These are phyloP conservation scores for Paratrypauchen microcephalus DNA, from an alignment of 2,797 vertebrate genomes.

Conservation along the genomic window DNA sequence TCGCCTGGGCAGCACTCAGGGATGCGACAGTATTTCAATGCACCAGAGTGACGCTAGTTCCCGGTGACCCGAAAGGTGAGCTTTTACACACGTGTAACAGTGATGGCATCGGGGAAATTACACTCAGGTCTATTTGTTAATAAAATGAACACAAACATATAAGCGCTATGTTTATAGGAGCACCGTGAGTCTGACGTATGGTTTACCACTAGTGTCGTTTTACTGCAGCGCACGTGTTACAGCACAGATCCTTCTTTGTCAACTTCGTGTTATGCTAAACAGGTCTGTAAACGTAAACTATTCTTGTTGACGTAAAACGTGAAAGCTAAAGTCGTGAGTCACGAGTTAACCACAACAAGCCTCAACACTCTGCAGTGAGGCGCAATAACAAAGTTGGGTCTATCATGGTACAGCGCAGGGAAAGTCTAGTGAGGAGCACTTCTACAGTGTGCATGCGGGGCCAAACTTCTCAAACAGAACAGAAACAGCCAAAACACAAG, in stretches of 20 bases:
- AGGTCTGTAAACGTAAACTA: neutral
- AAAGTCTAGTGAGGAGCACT: constrained; percentile 12
- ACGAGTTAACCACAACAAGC: constrained; percentile 53
- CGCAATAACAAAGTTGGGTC: constrained; percentile 46
- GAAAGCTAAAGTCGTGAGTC: constrained; percentile 51
- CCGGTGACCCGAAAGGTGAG: neutral
- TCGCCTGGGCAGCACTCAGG: constrained; percentile 37
- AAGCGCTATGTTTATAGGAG: constrained; percentile 12
- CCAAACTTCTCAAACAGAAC: constrained; percentile 57
- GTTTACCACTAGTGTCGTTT: constrained; percentile 9
- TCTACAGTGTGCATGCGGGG: constrained; percentile 42
- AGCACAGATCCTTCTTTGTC: constrained; percentile 9
- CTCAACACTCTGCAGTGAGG: constrained; percentile 62
- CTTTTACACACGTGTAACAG: constrained; percentile 49
- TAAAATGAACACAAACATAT: constrained; percentile 12
- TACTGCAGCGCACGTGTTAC: constrained; percentile 9
- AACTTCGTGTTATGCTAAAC: constrained; percentile 9
- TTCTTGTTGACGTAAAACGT: constrained; percentile 14
- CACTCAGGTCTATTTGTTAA: neutral
- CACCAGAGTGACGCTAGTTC: constrained; percentile 43
- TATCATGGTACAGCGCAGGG: constrained; percentile 27
- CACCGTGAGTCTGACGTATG: neutral
- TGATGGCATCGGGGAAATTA: constrained; percentile 6
- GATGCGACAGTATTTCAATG: constrained; percentile 56
- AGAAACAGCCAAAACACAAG: constrained; percentile 34